Evolutionary conservation across 2,797 vertebrate genomes (phyloP).

Genomic region (Gorsachius magnificus): DNA sequence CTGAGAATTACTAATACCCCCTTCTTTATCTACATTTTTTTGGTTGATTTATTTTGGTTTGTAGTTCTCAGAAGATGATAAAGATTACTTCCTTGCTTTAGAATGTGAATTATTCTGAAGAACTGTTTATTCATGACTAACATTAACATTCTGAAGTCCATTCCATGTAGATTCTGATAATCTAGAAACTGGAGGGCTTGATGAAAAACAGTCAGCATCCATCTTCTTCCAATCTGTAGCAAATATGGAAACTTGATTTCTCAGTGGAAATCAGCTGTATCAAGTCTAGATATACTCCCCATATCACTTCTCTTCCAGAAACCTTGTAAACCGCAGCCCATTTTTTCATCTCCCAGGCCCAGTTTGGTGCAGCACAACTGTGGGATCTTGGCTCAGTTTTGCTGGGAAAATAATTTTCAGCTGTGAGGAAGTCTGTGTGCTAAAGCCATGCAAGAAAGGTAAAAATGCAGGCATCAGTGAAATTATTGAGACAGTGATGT

Average conservation of each 20-base stretch:
- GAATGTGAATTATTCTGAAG: background rate
- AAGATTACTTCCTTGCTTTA: background rate
- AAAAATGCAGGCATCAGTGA: background rate
- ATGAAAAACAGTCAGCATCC: background rate
- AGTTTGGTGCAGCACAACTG: background rate
- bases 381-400: background rate
- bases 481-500: background rate
- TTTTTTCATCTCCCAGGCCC: background rate
- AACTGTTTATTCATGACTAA: background rate
- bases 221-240: background rate
- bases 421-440: background rate
- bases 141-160: background rate
- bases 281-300: background rate
- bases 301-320: background rate
- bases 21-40: background rate
- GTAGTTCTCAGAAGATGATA: background rate
- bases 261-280: background rate
- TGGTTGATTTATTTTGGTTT: background rate
- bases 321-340: background rate
- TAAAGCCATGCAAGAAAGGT: background rate
- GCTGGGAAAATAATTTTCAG: background rate
- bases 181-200: background rate
- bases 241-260: background rate
- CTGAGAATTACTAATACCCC: background rate
- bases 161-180: background rate